Conservation (phyloP, 2,113 vertebrate genomes). For the Anolis carolinensis region DNA sequence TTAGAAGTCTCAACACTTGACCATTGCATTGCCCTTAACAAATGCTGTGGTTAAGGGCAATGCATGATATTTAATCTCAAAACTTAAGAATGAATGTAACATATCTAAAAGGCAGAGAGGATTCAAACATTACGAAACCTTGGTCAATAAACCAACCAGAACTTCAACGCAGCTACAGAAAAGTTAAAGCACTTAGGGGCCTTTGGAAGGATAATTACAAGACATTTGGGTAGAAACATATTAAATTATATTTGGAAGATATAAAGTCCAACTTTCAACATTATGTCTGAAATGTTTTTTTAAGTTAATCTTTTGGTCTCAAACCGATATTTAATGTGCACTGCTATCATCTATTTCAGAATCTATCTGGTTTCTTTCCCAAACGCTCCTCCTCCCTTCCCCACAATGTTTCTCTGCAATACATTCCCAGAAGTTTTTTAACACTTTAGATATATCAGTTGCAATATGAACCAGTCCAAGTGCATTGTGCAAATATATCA, state of each 20-base stretch:
- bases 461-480: constrained; percentile 32
- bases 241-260: neutral
- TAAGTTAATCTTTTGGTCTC: neutral
- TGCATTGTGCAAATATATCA: constrained; percentile 80
- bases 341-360: neutral
- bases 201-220: too few relatives aligned
- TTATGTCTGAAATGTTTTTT: neutral
- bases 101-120: neutral
- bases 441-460: neutral
- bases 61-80: too few relatives aligned
- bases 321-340: fast-evolving
- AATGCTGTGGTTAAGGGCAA: too few relatives aligned
- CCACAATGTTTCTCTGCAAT: neutral
- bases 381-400: too few relatives aligned
- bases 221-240: too few relatives aligned
- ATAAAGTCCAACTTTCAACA: neutral
- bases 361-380: neutral
- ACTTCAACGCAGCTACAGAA: neutral
- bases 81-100: neutral
- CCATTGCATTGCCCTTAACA: neutral
- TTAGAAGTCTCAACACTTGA: neutral
- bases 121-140: neutral
- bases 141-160: neutral
- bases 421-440: neutral
- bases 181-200: fast-evolving